Percentiles rank a stretch among this genome's conserved stretches.
Conservation (phyloP, 2,113 vertebrate genomes). For the Ancistrus triradiatus region DNA sequence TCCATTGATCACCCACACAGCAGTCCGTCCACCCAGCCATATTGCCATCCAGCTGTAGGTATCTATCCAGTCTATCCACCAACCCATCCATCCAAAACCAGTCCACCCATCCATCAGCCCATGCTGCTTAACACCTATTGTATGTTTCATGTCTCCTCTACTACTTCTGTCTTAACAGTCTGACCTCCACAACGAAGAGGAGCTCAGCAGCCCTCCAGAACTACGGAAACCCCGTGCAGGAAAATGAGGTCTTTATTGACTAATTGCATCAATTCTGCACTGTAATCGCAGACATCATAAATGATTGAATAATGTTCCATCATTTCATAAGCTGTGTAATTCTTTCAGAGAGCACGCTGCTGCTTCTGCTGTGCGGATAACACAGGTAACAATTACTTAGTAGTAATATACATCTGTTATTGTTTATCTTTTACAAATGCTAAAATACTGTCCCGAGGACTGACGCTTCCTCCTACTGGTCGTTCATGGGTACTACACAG, state of each 20-base stretch:
- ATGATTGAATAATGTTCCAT: too few species aligned
- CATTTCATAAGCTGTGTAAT: neutral
- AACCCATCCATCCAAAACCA: too few species aligned
- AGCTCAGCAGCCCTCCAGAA: constrained; percentile 86
- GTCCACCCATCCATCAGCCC: too few species aligned
- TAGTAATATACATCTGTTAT: neutral
- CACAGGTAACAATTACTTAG: constrained; percentile 68
- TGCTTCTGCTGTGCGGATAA: constrained; percentile 85
- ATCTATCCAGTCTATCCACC: too few species aligned
- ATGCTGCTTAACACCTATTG: too few species aligned
- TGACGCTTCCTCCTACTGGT: constrained; percentile 57
- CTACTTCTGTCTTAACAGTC: constrained; percentile 57
- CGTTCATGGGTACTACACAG: constrained; percentile 3
- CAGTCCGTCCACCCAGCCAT: too few species aligned
- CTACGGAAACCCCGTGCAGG: constrained; percentile 74
- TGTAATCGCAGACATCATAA: too few species aligned
- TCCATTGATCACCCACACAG: too few species aligned
- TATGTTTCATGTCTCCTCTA: too few species aligned
- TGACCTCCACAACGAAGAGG: constrained; percentile 90
- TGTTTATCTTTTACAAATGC: too few species aligned
- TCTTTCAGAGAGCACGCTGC: constrained; percentile 84
- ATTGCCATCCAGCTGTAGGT: too few species aligned
- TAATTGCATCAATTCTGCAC: neutral
- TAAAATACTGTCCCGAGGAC: too few species aligned
- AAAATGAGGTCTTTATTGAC: constrained; percentile 69